Evolutionary conservation across 2,888 invertebrate genomes (phyloP), one percentile per base, ranked within the genome.

Genomic region (Corbicula japonica): DNA sequence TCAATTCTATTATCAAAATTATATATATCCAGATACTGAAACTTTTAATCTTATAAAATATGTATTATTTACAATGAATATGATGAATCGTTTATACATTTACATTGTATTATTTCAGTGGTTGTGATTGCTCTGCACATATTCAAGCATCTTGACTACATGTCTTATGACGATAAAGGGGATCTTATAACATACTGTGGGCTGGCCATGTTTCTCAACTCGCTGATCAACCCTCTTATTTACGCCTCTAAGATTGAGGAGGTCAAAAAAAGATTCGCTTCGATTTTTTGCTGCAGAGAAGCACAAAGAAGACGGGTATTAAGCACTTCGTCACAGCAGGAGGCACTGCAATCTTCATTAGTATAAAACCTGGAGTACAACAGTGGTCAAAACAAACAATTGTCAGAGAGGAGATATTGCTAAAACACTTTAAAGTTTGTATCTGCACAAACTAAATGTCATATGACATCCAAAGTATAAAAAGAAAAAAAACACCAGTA

Each of bases 161-260:
- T 77, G 54, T 73, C 74, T 10, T 44, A 78, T 12, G 74, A 73
- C 2, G 74, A 80, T 21, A 80, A 76, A 35, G 87, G 86, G 23
- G 83, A 48, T 2, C 62, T 88, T 8, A 68, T 88, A 4, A 38
- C 81, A 12, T 75, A 56, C 61, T 61, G 71, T 5, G 68, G 79
- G 30, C 44, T 61, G 15, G 30, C 18, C 1, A 84, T 83, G 10
- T 89, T 83, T 68, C 26, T 85, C 28, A 87, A 88, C 81, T 85
- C 86, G 18, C 44, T 88, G 44, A 69, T 87, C 60, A 88, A 88
- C 74, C 89, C 88, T 26, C 80, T 88, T 10, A 83, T 89, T 44
- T 89, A 88, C 56, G 88, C 89, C 15, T 66, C 85, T 41, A 88
- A 88, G 58, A 85, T 89, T 21, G 69, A 70, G 2, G 60, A 63